Base-by-base conservation (phyloP, 2,113 vertebrate species). In the Megaceryle maxima region DNA sequence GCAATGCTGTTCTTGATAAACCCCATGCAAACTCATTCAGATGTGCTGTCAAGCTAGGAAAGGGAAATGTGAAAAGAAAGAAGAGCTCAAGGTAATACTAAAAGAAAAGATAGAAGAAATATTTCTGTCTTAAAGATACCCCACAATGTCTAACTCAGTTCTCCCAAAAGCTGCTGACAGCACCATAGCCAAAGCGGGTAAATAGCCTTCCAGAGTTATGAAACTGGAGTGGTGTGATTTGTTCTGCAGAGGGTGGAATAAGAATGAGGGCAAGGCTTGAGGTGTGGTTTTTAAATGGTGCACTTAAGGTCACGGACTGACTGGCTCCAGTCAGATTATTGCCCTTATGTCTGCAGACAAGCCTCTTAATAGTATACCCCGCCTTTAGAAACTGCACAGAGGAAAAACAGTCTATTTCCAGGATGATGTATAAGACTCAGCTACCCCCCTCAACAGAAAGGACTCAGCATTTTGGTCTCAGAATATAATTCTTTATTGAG, bases 251-350 rank as follows among this genome's bases (percentile, higher is more conserved):
- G 95, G 94, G 97, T 95, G 92, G 95, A 96, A 91, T 87, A 92
- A 92, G 73, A 94, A 96, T 70, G 73, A 96, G 87, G 84, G 93
- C 55, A 97, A 90, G 90, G 86, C 92, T 95, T 64, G 93, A 96
- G 96, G 97, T 96, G 96, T 95, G 88, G 92, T 89, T 97, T 96
- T 81, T 76, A 63, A 68, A 77, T 83, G 96, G 97, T 90, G 92
- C 96, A 94, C 72, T 96, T 94, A 85, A 97, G 96, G 97, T 97
- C 93, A 96, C 2, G 92, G 95, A 92, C 88, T 21, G 60, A 62
- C 97, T 97, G 96, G 91, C 96, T 97, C 97, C 97, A 96, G 82
- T 87, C 83, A 96, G 89, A 97, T 97, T 96, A 95, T 88, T 96
- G 94, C 91, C 83, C 91, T 97, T 70, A 26, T 73, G 93, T 87